Base-by-base conservation (phyloP, 1,140 invertebrate species). In the Heliothis virescens region DNA sequence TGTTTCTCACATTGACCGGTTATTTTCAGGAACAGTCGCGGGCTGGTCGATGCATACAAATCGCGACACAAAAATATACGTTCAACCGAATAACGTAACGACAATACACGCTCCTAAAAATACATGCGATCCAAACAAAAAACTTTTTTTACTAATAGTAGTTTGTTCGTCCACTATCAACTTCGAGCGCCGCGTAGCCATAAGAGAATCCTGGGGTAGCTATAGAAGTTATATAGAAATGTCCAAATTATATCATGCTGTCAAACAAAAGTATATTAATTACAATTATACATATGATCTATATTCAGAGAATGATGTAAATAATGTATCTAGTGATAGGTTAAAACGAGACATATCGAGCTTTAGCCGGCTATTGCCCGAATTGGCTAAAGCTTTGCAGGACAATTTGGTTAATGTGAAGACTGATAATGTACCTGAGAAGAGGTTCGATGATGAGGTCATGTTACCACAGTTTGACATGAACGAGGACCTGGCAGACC, bases 161-260 rank as follows among this genome's bases (percentile, higher is more conserved):
- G 96, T 98, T 1, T 97, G 96, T 87, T 98, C 97, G 0, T 95
- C 96, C 10, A 96, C 97, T 0, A 86, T 88, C 0, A 97, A 98
- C 93, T 95, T 97, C 79, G 95, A 96, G 47, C 95, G 95, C 59
- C 94, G 97, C 34, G 87, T 91, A 60, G 97, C 97, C 12, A 98
- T 98, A 79, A 95, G 98, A 83, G 96, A 97, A 84, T 98, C 98
- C 1, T 98, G 98, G 98, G 98, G 96, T 0, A 96, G 96, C 79
- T 95, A 96, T 79, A 95, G 92, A 62, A 96, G 96, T 83, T 97
- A 95, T 87, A 15, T 84, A 15, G 79, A 88, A 81, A 47, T 87
- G 9, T 82, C 79, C 1, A 89, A 88, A 82, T 79, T 93, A n/a
- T 92, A 86, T 18, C 83, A 87, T 48, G 75, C 77, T 16, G 79